Base-by-base conservation (phyloP, 2,888 invertebrate species). In the Coelopa pilipes region DNA sequence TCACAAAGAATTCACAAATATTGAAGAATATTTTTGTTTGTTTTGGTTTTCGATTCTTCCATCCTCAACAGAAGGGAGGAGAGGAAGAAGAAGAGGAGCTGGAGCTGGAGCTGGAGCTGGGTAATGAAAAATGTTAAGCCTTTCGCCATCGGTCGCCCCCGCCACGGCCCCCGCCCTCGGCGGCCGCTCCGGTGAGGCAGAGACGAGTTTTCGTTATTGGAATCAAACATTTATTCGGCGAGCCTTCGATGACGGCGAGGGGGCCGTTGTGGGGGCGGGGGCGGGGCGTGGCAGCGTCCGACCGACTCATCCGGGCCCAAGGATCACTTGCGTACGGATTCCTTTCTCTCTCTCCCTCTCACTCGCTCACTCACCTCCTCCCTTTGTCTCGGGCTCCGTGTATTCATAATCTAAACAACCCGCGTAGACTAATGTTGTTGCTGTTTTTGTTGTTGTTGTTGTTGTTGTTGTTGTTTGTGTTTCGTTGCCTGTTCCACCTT, bases 161-260 rank as follows among this genome's bases (percentile, higher is more conserved):
- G n/a, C n/a, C n/a, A n/a, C n/a, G n/a, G n/a, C n/a, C n/a, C n/a
- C n/a, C n/a, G n/a, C n/a, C n/a, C n/a, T n/a, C n/a, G n/a, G n/a
- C n/a, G 17, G 55, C 10, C 13, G 13, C 55, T 55, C 24, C 3
- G 24, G 24, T 34, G 24, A 45, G 24, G 9, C 24, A 45, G 13
- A 4, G 34, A 34, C 62, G 15, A 62, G n/a, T 62, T 62, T 62
- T 0, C 45, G 62, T 62, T 62, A 62, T 62, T 62, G 45, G 62
- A 62, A 62, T 62, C 62, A 62, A 34, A 62, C 62, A 62, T 62
- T 62, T 62, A 62, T 62, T 62, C 34, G 21, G 34, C 34, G 62
- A 24, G 34, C 34, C 62, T 62, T 24, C 45, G n/a, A 53, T 53
- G 53, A 15, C 13, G 57, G 57, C 17, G 57, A 59, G 12, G 4